Evolutionary conservation across 2,113 vertebrate species (phyloP).

Genomic region (Bambusicola thoracicus): DNA sequence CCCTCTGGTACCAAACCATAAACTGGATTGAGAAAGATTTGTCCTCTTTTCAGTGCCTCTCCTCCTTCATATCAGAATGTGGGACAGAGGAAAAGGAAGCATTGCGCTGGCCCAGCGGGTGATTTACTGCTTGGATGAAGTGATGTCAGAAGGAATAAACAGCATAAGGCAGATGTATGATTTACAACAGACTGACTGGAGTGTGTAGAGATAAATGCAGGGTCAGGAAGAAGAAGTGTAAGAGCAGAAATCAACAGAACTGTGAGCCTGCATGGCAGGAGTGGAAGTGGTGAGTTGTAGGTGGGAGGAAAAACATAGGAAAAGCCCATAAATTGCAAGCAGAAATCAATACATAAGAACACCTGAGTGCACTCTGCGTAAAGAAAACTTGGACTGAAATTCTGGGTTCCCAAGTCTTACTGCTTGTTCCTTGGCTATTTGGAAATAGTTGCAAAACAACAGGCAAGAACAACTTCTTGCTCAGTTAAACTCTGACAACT

Average conservation of each 20-base stretch:
- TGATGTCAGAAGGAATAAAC: background rate
- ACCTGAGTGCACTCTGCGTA: background rate
- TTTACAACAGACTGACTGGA: background rate
- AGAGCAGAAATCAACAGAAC: background rate
- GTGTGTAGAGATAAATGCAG: background rate
- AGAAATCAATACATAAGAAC: background rate
- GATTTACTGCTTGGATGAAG: background rate
- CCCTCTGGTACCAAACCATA: background rate
- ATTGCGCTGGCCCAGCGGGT: background rate
- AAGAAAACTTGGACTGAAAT: background rate
- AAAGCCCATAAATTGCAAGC: background rate
- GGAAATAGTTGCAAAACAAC: background rate
- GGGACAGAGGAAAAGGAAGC: too few species aligned
- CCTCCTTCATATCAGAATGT: background rate
- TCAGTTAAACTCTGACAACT: background rate
- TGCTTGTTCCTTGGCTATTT: background rate
- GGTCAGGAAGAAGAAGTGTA: background rate
- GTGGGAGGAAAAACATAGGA: background rate
- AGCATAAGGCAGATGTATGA: background rate
- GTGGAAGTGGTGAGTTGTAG: rapidly evolving
- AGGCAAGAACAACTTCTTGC: background rate
- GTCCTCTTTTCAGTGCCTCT: background rate
- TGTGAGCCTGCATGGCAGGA: background rate
- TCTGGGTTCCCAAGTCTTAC: background rate
- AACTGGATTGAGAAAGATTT: background rate